phyloP scores from a whole-genome alignment of 2,797 vertebrate genomes.

The Corythornis leucogaster region DNA sequence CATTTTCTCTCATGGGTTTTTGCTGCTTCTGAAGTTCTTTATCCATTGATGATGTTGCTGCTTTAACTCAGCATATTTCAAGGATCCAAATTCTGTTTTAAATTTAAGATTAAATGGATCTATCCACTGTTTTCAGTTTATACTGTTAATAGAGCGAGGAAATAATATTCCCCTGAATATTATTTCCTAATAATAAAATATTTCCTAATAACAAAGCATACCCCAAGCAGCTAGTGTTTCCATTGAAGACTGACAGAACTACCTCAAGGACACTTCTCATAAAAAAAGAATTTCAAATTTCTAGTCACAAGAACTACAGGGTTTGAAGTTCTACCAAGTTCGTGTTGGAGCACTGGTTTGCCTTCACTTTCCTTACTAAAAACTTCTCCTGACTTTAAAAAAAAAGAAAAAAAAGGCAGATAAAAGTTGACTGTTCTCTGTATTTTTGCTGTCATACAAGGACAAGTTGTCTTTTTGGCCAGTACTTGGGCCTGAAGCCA shows the following conservation, averaged over 20 bases:
- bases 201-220: not conserved
- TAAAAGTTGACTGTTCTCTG: not conserved
- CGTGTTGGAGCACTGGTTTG: not conserved
- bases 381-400: not conserved
- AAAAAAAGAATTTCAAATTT: not conserved
- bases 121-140: not conserved
- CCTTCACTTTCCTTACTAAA: not conserved
- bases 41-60: not conserved
- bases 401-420: not conserved
- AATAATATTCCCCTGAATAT: not conserved
- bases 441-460: not conserved
- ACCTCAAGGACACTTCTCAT: not conserved
- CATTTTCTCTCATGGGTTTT: not conserved
- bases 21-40: not conserved
- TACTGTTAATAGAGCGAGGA: not conserved
- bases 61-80: not conserved
- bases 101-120: not conserved
- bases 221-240: not conserved
- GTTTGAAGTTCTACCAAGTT: not conserved
- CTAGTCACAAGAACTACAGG: not conserved
- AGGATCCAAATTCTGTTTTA: conserved; percentile 8
- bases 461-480: not conserved
- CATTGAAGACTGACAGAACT: not conserved
- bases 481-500: not conserved
- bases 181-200: too few species aligned